Evolutionary conservation across 1,140 invertebrate genomes (phyloP).

Genomic region (Drosophila sturtevanti): DNA sequence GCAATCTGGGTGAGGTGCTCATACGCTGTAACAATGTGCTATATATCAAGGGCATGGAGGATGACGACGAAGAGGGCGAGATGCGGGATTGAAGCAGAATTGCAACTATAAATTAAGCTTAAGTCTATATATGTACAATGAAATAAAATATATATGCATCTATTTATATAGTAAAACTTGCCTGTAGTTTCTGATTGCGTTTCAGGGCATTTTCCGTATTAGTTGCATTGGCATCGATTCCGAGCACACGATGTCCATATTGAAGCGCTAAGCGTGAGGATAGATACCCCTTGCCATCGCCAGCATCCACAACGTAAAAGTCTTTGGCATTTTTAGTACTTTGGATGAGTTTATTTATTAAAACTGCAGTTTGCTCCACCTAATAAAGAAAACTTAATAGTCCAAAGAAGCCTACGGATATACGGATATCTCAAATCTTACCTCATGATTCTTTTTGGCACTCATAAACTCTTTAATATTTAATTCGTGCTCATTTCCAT

Average conservation of each 20-base stretch:
- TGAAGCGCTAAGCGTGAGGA: constrained; percentile 89
- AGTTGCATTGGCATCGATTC: constrained; percentile 88
- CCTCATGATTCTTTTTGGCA: constrained; percentile 92
- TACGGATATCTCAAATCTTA: constrained; percentile 79
- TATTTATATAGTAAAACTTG: constrained; percentile 69
- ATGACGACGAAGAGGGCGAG: constrained; percentile 98
- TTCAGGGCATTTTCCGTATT: constrained; percentile 87
- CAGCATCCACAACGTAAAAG: constrained; percentile 89
- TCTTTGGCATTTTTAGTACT: not conserved
- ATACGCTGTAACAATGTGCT: constrained; percentile 99
- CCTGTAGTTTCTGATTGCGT: constrained; percentile 86
- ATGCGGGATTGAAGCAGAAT: constrained; percentile 90
- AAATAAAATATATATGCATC: constrained; percentile 63
- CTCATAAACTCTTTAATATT: constrained; percentile 88
- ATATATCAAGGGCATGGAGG: constrained; percentile 97
- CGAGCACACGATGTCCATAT: constrained; percentile 89
- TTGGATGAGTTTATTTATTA: constrained; percentile 82
- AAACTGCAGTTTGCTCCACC: constrained; percentile 84
- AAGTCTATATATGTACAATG: constrained; percentile 49
- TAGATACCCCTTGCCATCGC: constrained; percentile 94
- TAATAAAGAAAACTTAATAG: constrained; percentile 33
- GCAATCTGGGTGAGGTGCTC: constrained; percentile 98
- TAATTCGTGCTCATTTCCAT: constrained; percentile 48
- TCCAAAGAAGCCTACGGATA: not conserved
- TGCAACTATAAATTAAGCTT: constrained; percentile 37